Conservation (phyloP, 2,888 invertebrate species). For the Prionchulus punctatus region DNA sequence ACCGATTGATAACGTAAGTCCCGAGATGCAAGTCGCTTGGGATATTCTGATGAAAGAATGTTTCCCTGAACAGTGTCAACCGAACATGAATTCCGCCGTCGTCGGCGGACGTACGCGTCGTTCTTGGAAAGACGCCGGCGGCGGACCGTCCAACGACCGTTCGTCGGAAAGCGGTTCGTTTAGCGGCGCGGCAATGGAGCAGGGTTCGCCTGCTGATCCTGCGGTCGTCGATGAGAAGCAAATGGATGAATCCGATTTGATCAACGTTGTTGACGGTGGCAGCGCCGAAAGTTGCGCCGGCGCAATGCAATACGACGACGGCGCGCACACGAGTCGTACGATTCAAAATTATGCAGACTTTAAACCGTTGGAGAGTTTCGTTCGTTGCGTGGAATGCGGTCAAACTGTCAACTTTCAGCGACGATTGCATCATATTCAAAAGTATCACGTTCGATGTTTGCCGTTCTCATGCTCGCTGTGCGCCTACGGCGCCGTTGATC, state of each 20-base stretch:
- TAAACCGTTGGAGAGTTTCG: too few relatives aligned
- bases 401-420: constrained; percentile 13
- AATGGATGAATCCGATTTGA: neutral
- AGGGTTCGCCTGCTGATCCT: neutral
- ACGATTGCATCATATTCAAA: constrained; percentile 14
- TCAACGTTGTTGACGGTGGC: too few relatives aligned
- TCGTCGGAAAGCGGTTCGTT: too few relatives aligned
- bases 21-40: constrained; percentile 20
- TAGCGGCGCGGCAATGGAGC: too few relatives aligned
- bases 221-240: neutral
- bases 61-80: constrained; percentile 19
- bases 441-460: constrained; percentile 11
- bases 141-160: too few relatives aligned
- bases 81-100: constrained; percentile 7
- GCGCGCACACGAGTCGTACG: too few relatives aligned
- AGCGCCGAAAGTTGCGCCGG: too few relatives aligned
- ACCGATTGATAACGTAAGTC: constrained; percentile 16
- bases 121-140: too few relatives aligned
- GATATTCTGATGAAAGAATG: constrained; percentile 20
- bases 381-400: constrained; percentile 17
- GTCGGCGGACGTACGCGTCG: neutral
- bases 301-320: too few relatives aligned
- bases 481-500: constrained; percentile 10
- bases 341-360: too few relatives aligned
- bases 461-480: constrained; percentile 15